phyloP scores from a whole-genome alignment of 2,888 invertebrate species.

The Pinctada fucata region DNA sequence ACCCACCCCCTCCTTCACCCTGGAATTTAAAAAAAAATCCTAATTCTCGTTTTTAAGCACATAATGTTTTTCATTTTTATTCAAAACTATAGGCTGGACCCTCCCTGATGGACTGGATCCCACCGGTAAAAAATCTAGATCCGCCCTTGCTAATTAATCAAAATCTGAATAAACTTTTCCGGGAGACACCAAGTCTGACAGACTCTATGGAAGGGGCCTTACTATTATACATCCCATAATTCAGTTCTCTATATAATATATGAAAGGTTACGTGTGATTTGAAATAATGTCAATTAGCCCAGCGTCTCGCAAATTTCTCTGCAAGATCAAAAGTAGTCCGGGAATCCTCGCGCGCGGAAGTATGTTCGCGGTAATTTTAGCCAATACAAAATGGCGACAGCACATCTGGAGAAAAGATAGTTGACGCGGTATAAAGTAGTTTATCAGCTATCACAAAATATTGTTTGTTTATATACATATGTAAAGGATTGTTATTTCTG shows the following conservation, averaged over 20 bases:
- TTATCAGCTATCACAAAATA: slow-evolving; percentile 12
- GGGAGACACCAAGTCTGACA: slow-evolving; percentile 22
- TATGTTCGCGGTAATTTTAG: slow-evolving; percentile 14
- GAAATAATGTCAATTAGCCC: slow-evolving; percentile 25
- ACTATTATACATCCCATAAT: slow-evolving; percentile 7
- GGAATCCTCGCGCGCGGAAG: slow-evolving; percentile 8
- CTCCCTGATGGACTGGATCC: too few relatives aligned
- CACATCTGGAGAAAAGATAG: slow-evolving; percentile 18
- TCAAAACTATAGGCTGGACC: too few relatives aligned
- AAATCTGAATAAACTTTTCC: slow-evolving; percentile 3
- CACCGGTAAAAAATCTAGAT: too few relatives aligned
- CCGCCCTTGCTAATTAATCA: neutral
- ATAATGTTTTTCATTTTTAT: too few relatives aligned
- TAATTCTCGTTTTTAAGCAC: too few relatives aligned
- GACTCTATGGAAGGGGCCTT: slow-evolving; percentile 6
- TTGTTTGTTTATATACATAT: slow-evolving; percentile 22
- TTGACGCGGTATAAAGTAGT: slow-evolving; percentile 1
- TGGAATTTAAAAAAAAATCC: too few relatives aligned
- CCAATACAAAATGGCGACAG: slow-evolving; percentile 23
- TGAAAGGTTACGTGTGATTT: slow-evolving; percentile 28
- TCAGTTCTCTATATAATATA: slow-evolving; percentile 11
- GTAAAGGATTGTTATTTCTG: slow-evolving; percentile 16
- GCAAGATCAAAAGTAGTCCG: slow-evolving; percentile 23
- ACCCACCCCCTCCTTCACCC: too few relatives aligned
- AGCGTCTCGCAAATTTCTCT: slow-evolving; percentile 6